A percentile compares a stretch with the other conserved stretches of the same genome.
Evolutionary conservation across 1,140 invertebrate genomes (phyloP).

Genomic region (Macrobrachium nipponense): DNA sequence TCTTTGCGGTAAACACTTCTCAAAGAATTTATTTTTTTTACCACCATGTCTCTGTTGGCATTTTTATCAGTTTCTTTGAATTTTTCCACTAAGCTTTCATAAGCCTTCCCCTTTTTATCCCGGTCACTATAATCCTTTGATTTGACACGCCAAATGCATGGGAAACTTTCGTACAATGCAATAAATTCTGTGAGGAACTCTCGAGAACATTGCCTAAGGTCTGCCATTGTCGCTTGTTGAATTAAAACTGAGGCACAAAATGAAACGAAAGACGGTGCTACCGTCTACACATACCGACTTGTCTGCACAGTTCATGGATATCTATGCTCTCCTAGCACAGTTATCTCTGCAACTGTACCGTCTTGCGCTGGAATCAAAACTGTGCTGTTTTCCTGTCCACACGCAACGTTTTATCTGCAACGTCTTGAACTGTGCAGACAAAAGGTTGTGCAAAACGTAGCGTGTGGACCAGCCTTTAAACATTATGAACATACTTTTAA

Average conservation of each 20-base stretch:
- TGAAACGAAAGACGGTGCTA: constrained; percentile 27
- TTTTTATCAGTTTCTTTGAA: constrained; percentile 42
- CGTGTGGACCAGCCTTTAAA: too few relatives aligned
- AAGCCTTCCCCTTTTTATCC: constrained; percentile 48
- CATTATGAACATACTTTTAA: too few relatives aligned
- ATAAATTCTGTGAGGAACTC: constrained; percentile 46
- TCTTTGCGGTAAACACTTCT: constrained; percentile 28
- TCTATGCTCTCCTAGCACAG: constrained; percentile 20
- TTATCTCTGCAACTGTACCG: constrained; percentile 5
- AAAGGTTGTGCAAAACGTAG: too few relatives aligned
- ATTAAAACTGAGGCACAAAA: constrained; percentile 32
- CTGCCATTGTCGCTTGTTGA: constrained; percentile 42
- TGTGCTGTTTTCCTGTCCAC: constrained; percentile 13
- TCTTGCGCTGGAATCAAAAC: constrained; percentile 18
- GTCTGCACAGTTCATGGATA: constrained; percentile 21
- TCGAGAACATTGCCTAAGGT: constrained; percentile 46
- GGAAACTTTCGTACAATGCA: constrained; percentile 41
- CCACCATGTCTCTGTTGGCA: constrained; percentile 28
- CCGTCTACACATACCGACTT: constrained; percentile 23
- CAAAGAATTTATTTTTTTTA: constrained; percentile 30
- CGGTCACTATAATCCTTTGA: constrained; percentile 40
- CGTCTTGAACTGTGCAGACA: constrained; percentile 6
- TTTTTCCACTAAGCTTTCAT: constrained; percentile 36
- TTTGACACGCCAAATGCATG: constrained; percentile 45
- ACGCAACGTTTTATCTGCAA: constrained; percentile 24